Evolutionary conservation across 1,140 invertebrate genomes (phyloP), one percentile per base, ranked within the genome.

Genomic region (Drosophila tani): DNA sequence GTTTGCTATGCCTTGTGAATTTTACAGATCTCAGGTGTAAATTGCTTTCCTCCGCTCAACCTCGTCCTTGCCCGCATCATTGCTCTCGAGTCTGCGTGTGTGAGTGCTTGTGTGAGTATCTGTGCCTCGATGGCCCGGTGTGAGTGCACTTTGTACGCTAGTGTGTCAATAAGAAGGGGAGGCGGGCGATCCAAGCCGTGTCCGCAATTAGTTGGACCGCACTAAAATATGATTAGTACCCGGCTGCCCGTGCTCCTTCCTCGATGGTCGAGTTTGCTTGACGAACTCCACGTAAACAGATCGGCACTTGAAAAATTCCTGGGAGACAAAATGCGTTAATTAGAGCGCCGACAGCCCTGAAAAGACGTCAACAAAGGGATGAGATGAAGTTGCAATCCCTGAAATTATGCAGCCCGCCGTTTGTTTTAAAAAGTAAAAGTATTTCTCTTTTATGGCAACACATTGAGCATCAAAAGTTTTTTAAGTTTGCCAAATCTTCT

Each of bases 141-240:
- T 49, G 14, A 12, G 65, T 49, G 35, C 17, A n/a, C 43, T 49
- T 21, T 35, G 45, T 50, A 63, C 17, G n/a, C 15, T 12, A 57
- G 66, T 35, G 43, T 79, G 70, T 75, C 83, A 75, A 79, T 67
- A 43, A 15, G 15, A 63, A 35, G 53, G 58, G 50, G 9, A 32
- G 46, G 32, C 24, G 62, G 51, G 53, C 27, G 38, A 40, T 70
- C 32, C 24, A 46, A 74, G 69, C 65, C 65, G 65, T 65, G 62
- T 57, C 29, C 64, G 62, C 81, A 88, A 88, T 87, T 87, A 87
- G 84, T 81, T 79, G 78, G 29, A 24, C 66, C 50, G 66, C 85
- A 88, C 84, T 88, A 84, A 88, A 88, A 88, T 81, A 90, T 88
- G 85, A 88, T 88, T 88, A 84, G 81, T 79, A 24, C 38, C 53